Percentiles rank a stretch among this genome's conserved stretches.
Conservation (phyloP, 2,797 vertebrate genomes). For the Helostoma temminkii region DNA sequence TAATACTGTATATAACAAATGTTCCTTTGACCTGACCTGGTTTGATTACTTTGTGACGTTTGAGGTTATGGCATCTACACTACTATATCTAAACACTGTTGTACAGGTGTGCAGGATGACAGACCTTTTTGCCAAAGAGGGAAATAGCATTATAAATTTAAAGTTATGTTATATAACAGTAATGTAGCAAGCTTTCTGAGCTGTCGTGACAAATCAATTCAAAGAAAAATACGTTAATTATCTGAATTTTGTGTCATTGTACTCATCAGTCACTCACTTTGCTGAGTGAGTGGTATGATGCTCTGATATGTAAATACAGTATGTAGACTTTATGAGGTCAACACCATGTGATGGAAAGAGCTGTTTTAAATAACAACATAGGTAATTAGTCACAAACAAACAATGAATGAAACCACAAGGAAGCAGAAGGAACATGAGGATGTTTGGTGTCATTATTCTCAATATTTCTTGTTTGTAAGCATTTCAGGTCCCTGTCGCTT, state of each 20-base stretch:
- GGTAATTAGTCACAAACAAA: constrained; percentile 14
- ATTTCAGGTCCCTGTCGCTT: constrained; percentile 62
- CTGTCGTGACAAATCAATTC: background rate
- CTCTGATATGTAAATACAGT: constrained; percentile 45
- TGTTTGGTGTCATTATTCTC: constrained; percentile 11
- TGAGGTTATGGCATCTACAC: constrained; percentile 20
- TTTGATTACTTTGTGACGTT: constrained; percentile 25
- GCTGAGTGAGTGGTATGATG: constrained; percentile 16
- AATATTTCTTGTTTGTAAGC: constrained; percentile 38
- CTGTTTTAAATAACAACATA: constrained; percentile 11
- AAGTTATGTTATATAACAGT: constrained; percentile 10
- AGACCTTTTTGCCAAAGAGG: constrained; percentile 7
- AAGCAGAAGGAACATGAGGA: constrained; percentile 22
- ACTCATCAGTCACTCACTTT: constrained; percentile 9
- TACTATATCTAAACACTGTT: constrained; percentile 8
- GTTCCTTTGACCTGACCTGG: constrained; percentile 13
- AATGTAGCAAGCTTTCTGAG: constrained; percentile 36
- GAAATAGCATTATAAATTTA: constrained; percentile 19
- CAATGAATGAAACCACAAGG: constrained; percentile 39
- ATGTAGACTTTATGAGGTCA: constrained; percentile 3
- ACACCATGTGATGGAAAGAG: background rate
- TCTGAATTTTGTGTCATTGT: constrained; percentile 16
- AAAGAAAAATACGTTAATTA: constrained; percentile 28
- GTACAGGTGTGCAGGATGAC: constrained; percentile 27
- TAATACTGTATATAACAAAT: constrained; percentile 8